A percentile compares a stretch with the other conserved stretches of the same genome.
phyloP scores from a whole-genome alignment of 2,888 invertebrate species.

The Blastobasis lacticolella region DNA sequence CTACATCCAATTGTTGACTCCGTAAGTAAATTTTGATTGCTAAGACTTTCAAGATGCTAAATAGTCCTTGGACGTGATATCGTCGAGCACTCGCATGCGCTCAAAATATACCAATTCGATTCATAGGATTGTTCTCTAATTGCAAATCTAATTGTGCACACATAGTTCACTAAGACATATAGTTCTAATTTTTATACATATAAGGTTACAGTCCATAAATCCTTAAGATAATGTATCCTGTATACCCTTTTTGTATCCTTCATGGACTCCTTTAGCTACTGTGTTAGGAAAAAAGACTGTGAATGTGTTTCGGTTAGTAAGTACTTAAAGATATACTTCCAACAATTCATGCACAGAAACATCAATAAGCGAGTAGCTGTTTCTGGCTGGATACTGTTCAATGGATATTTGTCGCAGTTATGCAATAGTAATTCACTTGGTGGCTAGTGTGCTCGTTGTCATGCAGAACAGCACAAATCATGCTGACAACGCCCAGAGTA shows the following conservation, averaged over 20 bases:
- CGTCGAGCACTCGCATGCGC: slow-evolving; percentile 18
- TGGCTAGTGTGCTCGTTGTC: slow-evolving; percentile 41
- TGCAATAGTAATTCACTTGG: too few species aligned
- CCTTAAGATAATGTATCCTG: too few species aligned
- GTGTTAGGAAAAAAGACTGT: not conserved
- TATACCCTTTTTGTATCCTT: too few species aligned
- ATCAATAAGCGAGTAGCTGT: slow-evolving; percentile 19
- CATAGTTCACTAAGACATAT: not conserved
- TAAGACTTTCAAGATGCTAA: slow-evolving; percentile 1
- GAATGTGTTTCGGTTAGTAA: not conserved
- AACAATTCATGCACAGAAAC: slow-evolving; percentile 26
- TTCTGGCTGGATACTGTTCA: slow-evolving; percentile 1
- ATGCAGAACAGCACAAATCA: slow-evolving; percentile 53
- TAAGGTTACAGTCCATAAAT: too few species aligned
- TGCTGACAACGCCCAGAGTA: slow-evolving; percentile 55
- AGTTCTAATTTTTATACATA: not conserved
- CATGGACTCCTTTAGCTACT: not conserved
- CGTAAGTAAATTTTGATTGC: slow-evolving; percentile 51
- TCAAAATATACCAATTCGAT: slow-evolving; percentile 3
- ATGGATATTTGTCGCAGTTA: too few species aligned
- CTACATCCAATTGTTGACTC: slow-evolving; percentile 67
- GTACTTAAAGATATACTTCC: not conserved
- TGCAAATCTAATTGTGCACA: not conserved
- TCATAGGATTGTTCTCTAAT: not conserved
- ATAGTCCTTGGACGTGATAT: slow-evolving; percentile 6